These are phyloP conservation scores for Cryptocephalus primarius DNA, from an alignment of 2,888 invertebrate species.

Conservation along the genomic window DNA sequence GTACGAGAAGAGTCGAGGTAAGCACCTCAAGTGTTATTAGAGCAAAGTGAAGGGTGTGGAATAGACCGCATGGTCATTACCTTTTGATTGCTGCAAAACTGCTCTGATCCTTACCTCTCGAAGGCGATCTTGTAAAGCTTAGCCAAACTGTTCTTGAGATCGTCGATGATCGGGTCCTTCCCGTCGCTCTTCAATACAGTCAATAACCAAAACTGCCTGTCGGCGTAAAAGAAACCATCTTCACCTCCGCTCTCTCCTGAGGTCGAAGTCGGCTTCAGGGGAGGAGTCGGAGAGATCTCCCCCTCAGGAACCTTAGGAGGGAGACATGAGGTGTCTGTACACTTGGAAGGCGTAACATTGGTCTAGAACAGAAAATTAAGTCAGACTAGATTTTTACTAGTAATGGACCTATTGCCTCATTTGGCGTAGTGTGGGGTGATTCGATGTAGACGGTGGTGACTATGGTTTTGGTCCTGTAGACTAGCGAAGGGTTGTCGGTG, in stretches of 20 bases:
- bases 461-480: conserved; percentile 57
- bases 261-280: conserved; percentile 18
- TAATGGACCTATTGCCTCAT: conserved; percentile 9
- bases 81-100: not conserved
- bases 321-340: not conserved
- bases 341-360: not conserved
- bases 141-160: conserved; percentile 63
- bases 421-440: conserved; percentile 15
- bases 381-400: too few relatives aligned
- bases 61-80: too few relatives aligned
- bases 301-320: conserved; percentile 28
- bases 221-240: conserved; percentile 35
- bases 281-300: conserved; percentile 41
- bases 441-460: conserved; percentile 60
- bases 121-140: conserved; percentile 72
- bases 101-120: conserved; percentile 45
- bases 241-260: not conserved
- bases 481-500: conserved; percentile 33
- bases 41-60: too few relatives aligned
- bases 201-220: conserved; percentile 69
- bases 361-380: conserved; percentile 1
- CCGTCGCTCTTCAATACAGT: conserved; percentile 57
- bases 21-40: too few relatives aligned
- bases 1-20: not conserved
- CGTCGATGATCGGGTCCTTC: conserved; percentile 39